phyloP scores from a whole-genome alignment of 2,888 invertebrate species.

The Drosophila formosana region DNA sequence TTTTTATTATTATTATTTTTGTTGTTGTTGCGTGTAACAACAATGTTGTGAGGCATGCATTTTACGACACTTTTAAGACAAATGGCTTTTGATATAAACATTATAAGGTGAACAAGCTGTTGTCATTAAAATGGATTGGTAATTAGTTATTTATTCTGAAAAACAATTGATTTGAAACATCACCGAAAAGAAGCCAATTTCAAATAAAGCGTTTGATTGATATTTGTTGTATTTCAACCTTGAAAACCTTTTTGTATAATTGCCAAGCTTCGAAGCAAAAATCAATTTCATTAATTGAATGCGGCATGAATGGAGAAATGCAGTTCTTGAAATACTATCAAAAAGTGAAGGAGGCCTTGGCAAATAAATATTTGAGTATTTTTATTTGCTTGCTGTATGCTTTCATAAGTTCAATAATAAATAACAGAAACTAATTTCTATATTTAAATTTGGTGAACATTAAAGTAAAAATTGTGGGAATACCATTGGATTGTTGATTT shows the following conservation, averaged over 20 bases:
- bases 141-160: neutral
- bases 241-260: conserved; percentile 63
- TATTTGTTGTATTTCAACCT: conserved; percentile 24
- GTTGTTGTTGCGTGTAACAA: neutral
- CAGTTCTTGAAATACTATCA: conserved; percentile 3
- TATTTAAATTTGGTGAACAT: neutral
- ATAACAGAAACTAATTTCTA: neutral
- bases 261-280: conserved; percentile 38
- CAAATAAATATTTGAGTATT: neutral
- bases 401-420: neutral
- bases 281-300: conserved; percentile 68
- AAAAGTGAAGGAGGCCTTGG: conserved; percentile 1
- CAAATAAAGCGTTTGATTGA: conserved; percentile 26
- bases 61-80: conserved; percentile 60
- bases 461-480: neutral
- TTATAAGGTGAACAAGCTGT: conserved; percentile 32
- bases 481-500: neutral
- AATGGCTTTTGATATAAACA: conserved; percentile 34
- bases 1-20: neutral
- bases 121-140: conserved; percentile 44
- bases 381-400: neutral
- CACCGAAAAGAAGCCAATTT: neutral
- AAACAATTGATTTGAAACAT: conserved; percentile 1
- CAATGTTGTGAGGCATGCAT: conserved; percentile 31
- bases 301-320: conserved; percentile 23